Evolutionary conservation across 2,888 invertebrate genomes (phyloP).

Genomic region (Drymonia ruficornis): DNA sequence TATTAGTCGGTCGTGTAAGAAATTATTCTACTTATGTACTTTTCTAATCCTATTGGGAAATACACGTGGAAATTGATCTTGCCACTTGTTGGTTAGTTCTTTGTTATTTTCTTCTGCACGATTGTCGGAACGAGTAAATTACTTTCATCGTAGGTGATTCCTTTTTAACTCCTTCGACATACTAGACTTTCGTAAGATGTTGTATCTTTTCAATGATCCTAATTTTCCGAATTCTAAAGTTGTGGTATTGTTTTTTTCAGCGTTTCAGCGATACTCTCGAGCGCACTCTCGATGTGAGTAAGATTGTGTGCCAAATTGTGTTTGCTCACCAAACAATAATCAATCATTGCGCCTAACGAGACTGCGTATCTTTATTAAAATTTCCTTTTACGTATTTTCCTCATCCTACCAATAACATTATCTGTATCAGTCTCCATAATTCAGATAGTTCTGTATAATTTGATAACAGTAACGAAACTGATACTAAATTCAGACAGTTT

Average conservation of each 20-base stretch:
- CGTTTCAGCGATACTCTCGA: conserved; percentile 50
- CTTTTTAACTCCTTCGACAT: too few species aligned
- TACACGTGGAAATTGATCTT: background rate
- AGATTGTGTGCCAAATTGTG: conserved; percentile 59
- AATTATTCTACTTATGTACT: conserved; percentile 12
- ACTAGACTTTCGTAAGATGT: background rate
- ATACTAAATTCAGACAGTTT: background rate
- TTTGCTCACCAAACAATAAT: conserved; percentile 70
- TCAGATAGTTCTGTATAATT: conserved; percentile 14
- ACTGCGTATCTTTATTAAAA: conserved; percentile 27
- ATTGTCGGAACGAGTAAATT: background rate
- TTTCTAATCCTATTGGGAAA: conserved; percentile 15
- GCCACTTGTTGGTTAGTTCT: background rate
- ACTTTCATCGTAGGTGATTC: too few species aligned
- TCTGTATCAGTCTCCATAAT: conserved; percentile 23
- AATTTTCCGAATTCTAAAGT: background rate
- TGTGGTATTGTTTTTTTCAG: conserved; percentile 32
- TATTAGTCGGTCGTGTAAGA: conserved; percentile 12
- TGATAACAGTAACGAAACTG: too few species aligned
- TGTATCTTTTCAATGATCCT: background rate
- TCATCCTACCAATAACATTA: conserved; percentile 17
- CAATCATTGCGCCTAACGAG: conserved; percentile 56
- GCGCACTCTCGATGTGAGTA: conserved; percentile 72
- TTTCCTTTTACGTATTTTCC: conserved; percentile 18
- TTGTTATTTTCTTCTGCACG: background rate